Percentiles rank a stretch among this genome's conserved stretches.
phyloP scores from a whole-genome alignment of 2,797 vertebrate species.

The Gephyroberyx darwinii region DNA sequence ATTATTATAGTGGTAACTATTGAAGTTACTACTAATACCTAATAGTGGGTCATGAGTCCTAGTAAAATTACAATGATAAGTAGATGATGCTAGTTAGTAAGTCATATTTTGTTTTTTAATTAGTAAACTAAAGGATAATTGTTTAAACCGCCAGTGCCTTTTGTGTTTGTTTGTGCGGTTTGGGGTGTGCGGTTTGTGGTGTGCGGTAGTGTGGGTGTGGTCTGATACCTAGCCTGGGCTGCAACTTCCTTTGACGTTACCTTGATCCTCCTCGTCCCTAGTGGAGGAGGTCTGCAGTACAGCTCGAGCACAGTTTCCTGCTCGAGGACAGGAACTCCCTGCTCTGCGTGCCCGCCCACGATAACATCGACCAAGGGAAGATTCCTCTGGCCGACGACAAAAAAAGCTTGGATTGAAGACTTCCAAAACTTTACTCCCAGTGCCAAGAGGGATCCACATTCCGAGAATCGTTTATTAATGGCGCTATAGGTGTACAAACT shows the following conservation, averaged over 20 bases:
- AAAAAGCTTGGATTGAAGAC: conserved; percentile 8
- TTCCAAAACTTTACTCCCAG: not conserved
- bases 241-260: conserved; percentile 53
- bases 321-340: conserved; percentile 82
- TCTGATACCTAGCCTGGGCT: not conserved
- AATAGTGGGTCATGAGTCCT: no score
- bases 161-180: no score
- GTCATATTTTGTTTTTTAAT: no score
- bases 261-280: conserved; percentile 46
- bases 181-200: no score
- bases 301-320: conserved; percentile 67
- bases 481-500: conserved; percentile 27
- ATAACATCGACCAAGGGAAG: conserved; percentile 65
- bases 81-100: no score
- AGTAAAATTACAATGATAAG: no score
- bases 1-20: no score
- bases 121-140: no score
- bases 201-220: no score
- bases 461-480: conserved; percentile 43
- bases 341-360: conserved; percentile 71
- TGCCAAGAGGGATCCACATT: not conserved
- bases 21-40: no score
- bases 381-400: conserved; percentile 55
- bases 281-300: conserved; percentile 58
- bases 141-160: no score